Conservation (phyloP, 30 jellyfish, hydroid and myxozoan genomes). For the Catostylus mosaicus region DNA sequence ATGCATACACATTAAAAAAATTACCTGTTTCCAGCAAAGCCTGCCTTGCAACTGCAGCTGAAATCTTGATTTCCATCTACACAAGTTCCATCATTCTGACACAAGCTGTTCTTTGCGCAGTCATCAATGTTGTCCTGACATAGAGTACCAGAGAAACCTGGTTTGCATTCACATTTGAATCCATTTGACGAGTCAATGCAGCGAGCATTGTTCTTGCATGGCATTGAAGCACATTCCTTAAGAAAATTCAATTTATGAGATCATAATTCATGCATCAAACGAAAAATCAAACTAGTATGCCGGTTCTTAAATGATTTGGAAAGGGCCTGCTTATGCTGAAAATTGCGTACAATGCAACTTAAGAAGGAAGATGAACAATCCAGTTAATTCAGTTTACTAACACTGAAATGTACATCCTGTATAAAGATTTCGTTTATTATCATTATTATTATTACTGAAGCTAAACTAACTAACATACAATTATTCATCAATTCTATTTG, state of each 20-base stretch:
- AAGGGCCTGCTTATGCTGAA: too few relatives aligned
- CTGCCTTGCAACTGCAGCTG: constrained; percentile 84
- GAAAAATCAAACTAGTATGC: too few relatives aligned
- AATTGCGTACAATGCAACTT: too few relatives aligned
- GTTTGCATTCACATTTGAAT: constrained; percentile 77
- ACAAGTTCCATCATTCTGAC: constrained; percentile 92
- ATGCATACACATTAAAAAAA: not conserved
- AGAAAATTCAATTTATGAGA: not conserved
- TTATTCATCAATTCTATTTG: too few relatives aligned
- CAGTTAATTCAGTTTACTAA: too few relatives aligned
- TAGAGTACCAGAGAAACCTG: constrained; percentile 82
- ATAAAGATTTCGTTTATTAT: too few relatives aligned
- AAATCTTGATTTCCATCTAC: constrained; percentile 84
- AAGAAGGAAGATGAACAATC: too few relatives aligned
- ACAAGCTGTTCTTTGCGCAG: constrained; percentile 77
- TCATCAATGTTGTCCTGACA: constrained; percentile 89
- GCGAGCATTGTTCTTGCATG: constrained; percentile 81
- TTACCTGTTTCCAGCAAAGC: constrained; percentile 92
- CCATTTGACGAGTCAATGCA: constrained; percentile 95
- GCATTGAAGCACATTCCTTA: constrained; percentile 95
- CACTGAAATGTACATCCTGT: too few relatives aligned
- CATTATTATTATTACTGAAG: too few relatives aligned
- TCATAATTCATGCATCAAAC: too few relatives aligned
- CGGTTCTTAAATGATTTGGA: too few relatives aligned
- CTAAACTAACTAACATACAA: too few relatives aligned